A percentile compares a stretch with the other conserved stretches of the same genome.
phyloP scores from a whole-genome alignment of 2,113 vertebrate species.

The Panthera leo region DNA sequence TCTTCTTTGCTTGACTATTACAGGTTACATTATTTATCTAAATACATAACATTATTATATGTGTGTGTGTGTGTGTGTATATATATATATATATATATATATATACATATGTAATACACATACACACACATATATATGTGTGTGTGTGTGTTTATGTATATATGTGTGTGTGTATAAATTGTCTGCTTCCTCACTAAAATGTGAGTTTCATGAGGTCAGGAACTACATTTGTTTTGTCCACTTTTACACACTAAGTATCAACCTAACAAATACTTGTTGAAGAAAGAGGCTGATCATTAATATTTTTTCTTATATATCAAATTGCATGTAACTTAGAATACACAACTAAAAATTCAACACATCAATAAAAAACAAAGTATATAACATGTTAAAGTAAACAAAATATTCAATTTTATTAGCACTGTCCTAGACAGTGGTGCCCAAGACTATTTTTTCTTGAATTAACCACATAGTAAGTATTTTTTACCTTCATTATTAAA shows the following conservation, averaged over 20 bases:
- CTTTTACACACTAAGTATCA: not conserved
- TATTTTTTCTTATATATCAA: not conserved
- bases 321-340: not conserved
- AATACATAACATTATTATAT: not conserved
- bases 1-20: not conserved
- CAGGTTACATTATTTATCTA: not conserved
- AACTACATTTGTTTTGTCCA: not conserved
- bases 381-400: not conserved
- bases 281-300: not conserved
- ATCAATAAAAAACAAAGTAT: not conserved
- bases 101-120: too few relatives aligned
- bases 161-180: not conserved
- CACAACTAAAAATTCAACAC: not conserved
- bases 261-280: not conserved
- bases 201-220: not conserved
- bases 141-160: too few relatives aligned
- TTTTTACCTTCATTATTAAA: not conserved
- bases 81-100: too few relatives aligned
- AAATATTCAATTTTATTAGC: conserved; percentile 14
- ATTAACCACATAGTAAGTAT: not conserved
- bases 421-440: not conserved
- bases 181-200: not conserved
- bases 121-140: too few relatives aligned
- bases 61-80: too few relatives aligned
- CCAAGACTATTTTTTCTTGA: not conserved